Base-by-base conservation (phyloP, 1,140 invertebrate genomes). In the Bombus superbus region DNA sequence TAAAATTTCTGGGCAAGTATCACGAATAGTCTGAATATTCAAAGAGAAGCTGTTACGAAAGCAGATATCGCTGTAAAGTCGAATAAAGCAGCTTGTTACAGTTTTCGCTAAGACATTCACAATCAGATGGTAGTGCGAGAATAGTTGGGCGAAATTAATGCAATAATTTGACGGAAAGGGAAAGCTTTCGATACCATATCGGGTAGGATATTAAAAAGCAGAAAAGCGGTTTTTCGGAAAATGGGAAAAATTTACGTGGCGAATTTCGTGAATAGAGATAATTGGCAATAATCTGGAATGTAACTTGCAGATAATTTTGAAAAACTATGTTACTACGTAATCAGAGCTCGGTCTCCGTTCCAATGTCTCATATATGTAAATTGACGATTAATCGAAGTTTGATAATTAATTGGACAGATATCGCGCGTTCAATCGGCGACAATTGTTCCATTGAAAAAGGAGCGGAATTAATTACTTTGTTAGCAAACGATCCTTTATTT, bases 171-270 rank as follows among this genome's bases (percentile, higher is more conserved):
- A 28, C 10, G 25, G 1, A 28, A 28, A 40, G 28, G 66, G 9
- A 38, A 68, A 8, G 22, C 22, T n/a, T 72, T 42, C 69, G 28
- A n/a, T 42, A n/a, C 28, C 40, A 15, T 72, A 44, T 72, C 28
- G 69, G 40, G 8, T 72, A 18, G 69, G 40, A 44, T 72, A 72
- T 72, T 72, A 40, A 42, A 72, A 72, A 72, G 28, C 40, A n/a
- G 40, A 32, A 73, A 73, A 73, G 9, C 71, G n/a, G 8, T 73
- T 44, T 44, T 72, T 10, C 40, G 11, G 2, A 44, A 44, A 73
- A 44, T 40, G 15, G 15, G 25, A 32, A 73, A 73, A 73, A 73
- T 73, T 44, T n/a, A 9, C 42, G 13, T 3, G 6, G 2, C 9
- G 42, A 2, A 44, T 44, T 44, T 44, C n/a, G 42, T 73, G 71